These are phyloP conservation scores for Augiades crinisus DNA, from an alignment of 2,888 invertebrate species.

Conservation along the genomic window DNA sequence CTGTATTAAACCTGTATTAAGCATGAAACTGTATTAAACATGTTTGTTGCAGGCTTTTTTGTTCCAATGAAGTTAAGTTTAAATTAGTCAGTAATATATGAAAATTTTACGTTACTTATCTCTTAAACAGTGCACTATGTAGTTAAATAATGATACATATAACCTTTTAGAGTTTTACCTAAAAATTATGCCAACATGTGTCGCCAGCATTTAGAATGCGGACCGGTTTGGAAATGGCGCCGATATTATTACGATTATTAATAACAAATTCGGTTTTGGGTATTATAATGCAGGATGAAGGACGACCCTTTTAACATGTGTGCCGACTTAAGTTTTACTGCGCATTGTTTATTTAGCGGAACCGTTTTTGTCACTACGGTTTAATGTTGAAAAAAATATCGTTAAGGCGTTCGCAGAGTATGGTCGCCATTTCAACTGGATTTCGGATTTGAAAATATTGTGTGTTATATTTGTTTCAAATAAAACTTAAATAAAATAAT, in stretches of 20 bases:
- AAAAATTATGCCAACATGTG: constrained; percentile 34
- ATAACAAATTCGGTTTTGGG: constrained; percentile 70
- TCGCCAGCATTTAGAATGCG: constrained; percentile 30
- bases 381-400: constrained; percentile 41
- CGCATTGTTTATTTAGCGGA: constrained; percentile 70
- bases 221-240: constrained; percentile 61
- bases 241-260: constrained; percentile 67
- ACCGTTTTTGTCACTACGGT: constrained; percentile 54
- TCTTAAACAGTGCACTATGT: too few relatives aligned
- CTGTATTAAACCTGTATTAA: too few relatives aligned
- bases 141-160: too few relatives aligned
- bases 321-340: constrained; percentile 60
- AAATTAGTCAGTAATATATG: too few relatives aligned
- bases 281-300: constrained; percentile 64
- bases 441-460: too few relatives aligned
- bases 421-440: not conserved
- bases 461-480: too few relatives aligned
- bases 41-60: too few relatives aligned
- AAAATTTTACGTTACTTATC: too few relatives aligned
- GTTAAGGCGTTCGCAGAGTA: not conserved
- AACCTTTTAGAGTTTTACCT: too few relatives aligned
- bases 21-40: too few relatives aligned
- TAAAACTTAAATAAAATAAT: too few relatives aligned
- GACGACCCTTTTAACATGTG: constrained; percentile 65
- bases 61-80: too few relatives aligned